Conservation (phyloP, 2,888 invertebrate species). For the Dorcus parallelipipedus region DNA sequence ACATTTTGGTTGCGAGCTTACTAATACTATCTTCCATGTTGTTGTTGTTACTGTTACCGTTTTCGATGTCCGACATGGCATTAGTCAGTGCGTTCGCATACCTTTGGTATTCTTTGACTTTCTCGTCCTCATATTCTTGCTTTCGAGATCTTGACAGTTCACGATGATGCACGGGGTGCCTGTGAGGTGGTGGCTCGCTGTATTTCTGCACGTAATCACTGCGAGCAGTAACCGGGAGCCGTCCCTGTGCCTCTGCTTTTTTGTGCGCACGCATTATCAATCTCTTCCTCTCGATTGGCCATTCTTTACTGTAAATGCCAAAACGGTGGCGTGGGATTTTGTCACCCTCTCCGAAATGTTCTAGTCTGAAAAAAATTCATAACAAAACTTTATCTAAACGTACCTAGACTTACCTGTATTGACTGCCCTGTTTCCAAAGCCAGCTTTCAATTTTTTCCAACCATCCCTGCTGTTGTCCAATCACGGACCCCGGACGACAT, state of each 20-base stretch:
- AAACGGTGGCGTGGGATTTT: constrained; percentile 48
- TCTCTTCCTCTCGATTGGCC: constrained; percentile 36
- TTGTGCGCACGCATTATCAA: constrained; percentile 20
- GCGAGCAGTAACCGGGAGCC: neutral
- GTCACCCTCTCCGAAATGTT: constrained; percentile 47
- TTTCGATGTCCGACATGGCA: neutral
- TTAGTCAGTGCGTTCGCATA: constrained; percentile 7
- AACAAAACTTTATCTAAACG: neutral
- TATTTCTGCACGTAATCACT: constrained; percentile 4
- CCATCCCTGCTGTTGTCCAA: constrained; percentile 82
- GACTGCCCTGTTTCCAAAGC: constrained; percentile 55
- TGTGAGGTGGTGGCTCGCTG: constrained; percentile 1
- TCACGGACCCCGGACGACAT: constrained; percentile 84
- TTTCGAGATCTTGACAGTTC: constrained; percentile 11
- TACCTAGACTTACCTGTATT: constrained; percentile 51
- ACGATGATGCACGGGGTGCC: neutral
- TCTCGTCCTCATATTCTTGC: constrained; percentile 3
- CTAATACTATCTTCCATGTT: too few relatives aligned
- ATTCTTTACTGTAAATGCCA: constrained; percentile 50
- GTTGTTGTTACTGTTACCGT: too few relatives aligned
- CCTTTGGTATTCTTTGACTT: constrained; percentile 6
- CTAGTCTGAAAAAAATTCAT: constrained; percentile 31
- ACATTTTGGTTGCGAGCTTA: too few relatives aligned
- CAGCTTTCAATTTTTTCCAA: constrained; percentile 51
- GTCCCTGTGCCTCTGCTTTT: neutral